Evolutionary conservation across 2,888 invertebrate genomes (phyloP), one percentile per base, ranked within the genome.

Genomic region (Teleiodes luculella): DNA sequence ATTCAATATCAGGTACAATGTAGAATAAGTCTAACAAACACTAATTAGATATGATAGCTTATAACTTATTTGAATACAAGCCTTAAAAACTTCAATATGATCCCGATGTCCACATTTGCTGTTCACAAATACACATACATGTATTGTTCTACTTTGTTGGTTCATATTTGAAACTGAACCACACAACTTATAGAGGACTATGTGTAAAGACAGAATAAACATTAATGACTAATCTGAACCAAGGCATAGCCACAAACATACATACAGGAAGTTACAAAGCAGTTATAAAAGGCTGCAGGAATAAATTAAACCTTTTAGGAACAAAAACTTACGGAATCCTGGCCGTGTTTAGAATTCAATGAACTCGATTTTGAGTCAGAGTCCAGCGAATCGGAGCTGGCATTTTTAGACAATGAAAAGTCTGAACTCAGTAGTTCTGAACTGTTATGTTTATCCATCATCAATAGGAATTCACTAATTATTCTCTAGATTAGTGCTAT

Each of bases 281-380:
- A 68, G 75, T 75, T 72, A 77, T 69, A 70, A 71, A 64, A 76
- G 72, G 70, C 64, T 73, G 70, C 72, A 69, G 64, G 86, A 82
- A 86, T 86, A 86, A 80, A 86, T 86, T 85, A 85, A 79, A 76
- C 84, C 72, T 75, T 80, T 78, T 79, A 76, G 82, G 87, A 79
- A 31, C 7, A 31, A 37, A 49, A 85, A 89, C 92, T 93, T 92
- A 95, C 95, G 79, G 94, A 94, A 83, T 95, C 95, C 78, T 94
- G 94, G 66, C 94, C 95, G 80, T 94, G 93, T 91, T 95, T 96
- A 41, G 95, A 95, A 83, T 94, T 95, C 72, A 95, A 91, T 63
- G 95, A 95, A 83, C 94, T 95, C 57, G 96, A 95, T 88, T 96
- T 96, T 41, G 96, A 95, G 77, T 96, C 96, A 0, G 95, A 94